Base-by-base conservation (phyloP, 2,797 vertebrate genomes). In the Florisuga fusca region DNA sequence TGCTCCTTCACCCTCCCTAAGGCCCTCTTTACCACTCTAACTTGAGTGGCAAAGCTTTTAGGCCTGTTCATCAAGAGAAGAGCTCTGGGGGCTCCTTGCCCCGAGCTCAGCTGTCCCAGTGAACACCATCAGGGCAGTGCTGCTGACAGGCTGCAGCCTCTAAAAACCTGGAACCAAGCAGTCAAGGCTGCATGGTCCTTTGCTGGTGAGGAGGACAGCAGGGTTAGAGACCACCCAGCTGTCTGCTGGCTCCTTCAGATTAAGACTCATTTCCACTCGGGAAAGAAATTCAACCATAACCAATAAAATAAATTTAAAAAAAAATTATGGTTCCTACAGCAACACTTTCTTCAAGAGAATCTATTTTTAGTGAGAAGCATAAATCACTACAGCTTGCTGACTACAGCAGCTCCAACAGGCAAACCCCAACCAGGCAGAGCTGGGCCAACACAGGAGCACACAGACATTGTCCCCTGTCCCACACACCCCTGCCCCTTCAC, bases 291-390 rank as follows among this genome's bases (percentile, higher is more conserved):
- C 76, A 84, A 72, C 92, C 63, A 62, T 57, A 90, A 83, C 50
- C 79, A 81, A 88, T 73, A 83, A 89, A 82, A 77, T 38, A 43
- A 66, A n/a, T 36, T 57, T 77, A 79, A 75, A 75, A 6, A 41
- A 41, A 41, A 41, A 83, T 90, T 74, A 71, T 2, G 0, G 51
- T 13, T 94, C 67, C 64, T 87, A 61, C 67, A 80, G 78, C 62
- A 92, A 81, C 50, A 76, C 76, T 92, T 87, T 66, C 91, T 95
- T 90, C 58, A 95, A 68, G 36, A 95, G 82, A 38, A 55, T 73
- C 94, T 94, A 92, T 97, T 97, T 94, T 96, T 94, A 96, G 95
- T 12, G 72, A 67, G 84, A n/a, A 87, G 82, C 74, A 94, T 84
- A 84, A 87, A 94, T 94, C 84, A 83, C 86, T 29, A 43, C 45